Evolutionary conservation across 2,888 invertebrate genomes (phyloP).

Genomic region (Neria commutata): DNA sequence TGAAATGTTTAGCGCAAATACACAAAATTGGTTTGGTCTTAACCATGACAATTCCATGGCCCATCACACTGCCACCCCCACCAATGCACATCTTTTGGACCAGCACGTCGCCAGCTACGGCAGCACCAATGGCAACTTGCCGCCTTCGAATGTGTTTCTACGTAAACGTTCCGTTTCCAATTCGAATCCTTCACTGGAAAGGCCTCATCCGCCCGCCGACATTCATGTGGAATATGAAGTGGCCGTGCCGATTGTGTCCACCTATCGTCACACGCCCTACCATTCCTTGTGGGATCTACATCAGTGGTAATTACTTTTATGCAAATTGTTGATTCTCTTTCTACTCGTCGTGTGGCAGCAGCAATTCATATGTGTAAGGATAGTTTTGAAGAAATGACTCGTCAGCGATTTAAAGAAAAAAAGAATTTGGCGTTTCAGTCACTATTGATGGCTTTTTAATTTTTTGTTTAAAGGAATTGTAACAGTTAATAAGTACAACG

Average conservation of each 20-base stretch:
- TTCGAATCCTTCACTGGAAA: conserved; percentile 59
- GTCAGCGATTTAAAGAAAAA: too few relatives aligned
- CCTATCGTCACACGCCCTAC: conserved; percentile 61
- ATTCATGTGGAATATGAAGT: conserved; percentile 62
- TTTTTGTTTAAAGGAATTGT: too few relatives aligned
- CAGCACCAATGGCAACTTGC: conserved; percentile 17
- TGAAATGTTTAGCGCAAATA: conserved; percentile 55
- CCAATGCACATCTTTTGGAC: neutral
- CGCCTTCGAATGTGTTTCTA: conserved; percentile 39
- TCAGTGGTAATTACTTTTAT: conserved; percentile 55
- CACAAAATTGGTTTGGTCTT: conserved; percentile 57
- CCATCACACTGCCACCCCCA: conserved; percentile 13
- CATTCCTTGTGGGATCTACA: conserved; percentile 62
- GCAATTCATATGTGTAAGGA: too few relatives aligned
- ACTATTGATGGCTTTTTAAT: too few relatives aligned
- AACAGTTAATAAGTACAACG: too few relatives aligned
- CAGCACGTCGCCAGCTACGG: conserved; percentile 18
- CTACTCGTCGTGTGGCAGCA: too few relatives aligned
- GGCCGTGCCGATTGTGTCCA: conserved; percentile 59
- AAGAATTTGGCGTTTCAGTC: too few relatives aligned
- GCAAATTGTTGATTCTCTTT: too few relatives aligned
- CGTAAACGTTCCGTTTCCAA: conserved; percentile 55
- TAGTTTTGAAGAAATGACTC: too few relatives aligned
- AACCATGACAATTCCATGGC: conserved; percentile 35
- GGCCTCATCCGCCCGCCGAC: conserved; percentile 50